These are phyloP conservation scores for Laticauda laticaudata DNA, from an alignment of 2,113 vertebrate species.

Conservation along the genomic window DNA sequence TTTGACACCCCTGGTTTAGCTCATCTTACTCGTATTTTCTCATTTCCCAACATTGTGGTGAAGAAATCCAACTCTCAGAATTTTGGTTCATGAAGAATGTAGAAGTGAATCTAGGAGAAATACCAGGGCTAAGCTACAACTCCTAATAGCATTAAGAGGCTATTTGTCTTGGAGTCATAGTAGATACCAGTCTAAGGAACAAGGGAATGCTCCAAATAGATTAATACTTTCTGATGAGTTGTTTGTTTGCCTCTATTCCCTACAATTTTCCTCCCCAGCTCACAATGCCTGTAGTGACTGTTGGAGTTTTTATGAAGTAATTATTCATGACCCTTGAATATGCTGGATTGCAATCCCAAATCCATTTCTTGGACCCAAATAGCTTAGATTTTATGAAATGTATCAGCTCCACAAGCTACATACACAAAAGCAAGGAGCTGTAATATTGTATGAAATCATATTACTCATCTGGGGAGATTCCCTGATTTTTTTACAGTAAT, in stretches of 20 bases:
- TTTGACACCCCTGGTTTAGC: neutral
- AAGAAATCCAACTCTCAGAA: neutral
- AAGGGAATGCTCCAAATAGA: neutral
- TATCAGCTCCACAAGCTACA: neutral
- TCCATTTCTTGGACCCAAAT: neutral
- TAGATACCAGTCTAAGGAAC: neutral
- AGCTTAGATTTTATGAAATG: neutral
- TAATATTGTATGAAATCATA: neutral
- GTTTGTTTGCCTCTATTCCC: neutral
- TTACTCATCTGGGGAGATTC: neutral
- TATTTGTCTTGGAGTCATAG: constrained; percentile 19
- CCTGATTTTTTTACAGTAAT: neutral
- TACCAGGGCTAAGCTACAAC: constrained; percentile 4
- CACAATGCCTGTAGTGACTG: neutral
- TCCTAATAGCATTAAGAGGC: constrained; percentile 45
- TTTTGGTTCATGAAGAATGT: neutral
- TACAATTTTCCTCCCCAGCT: neutral
- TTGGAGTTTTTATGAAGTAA: neutral
- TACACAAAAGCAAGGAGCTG: neutral
- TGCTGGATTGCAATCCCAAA: neutral
- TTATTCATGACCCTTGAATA: neutral
- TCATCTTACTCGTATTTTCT: neutral
- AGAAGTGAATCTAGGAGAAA: neutral
- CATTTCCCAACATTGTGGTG: neutral
- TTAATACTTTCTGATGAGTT: neutral